Base-by-base conservation (phyloP, 2,113 vertebrate species). In the Elaphurus davidianus region DNA sequence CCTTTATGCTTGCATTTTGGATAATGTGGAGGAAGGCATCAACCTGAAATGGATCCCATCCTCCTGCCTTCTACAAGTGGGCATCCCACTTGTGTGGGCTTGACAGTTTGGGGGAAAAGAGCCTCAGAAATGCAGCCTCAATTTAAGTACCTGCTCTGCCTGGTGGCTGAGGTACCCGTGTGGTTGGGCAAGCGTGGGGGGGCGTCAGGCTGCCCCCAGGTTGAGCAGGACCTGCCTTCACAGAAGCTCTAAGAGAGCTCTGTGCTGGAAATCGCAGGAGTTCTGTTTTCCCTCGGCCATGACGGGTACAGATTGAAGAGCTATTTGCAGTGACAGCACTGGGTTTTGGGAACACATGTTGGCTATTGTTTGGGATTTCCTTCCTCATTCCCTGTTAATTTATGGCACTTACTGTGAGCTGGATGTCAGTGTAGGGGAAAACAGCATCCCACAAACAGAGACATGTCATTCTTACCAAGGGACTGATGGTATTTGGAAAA, bases 161-260 rank as follows among this genome's bases (percentile, higher is more conserved):
- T 43, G 36, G 50, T 14, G 47, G 84, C 67, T 40, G 8, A 52
- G 52, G 50, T 25, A 33, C 40, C 28, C 0, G 0, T 55, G 36
- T 23, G 86, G 23, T n/a, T 3, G 0, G 0, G 1, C 55, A 28
- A 3, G 0, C 19, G 6, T 3, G 3, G 36, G 59, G 10, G 5
- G 2, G 33, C 1, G 4, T 3, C 25, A 4, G 10, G 16, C 0
- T 25, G 54, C 23, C 23, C 25, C 7, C 33, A 21, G 91, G 28
- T 9, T 52, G 21, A 74, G 52, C 1, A 28, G 81, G 27, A 86
- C 11, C 30, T 0, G 5, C 23, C 25, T 59, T 91, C 74, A 45
- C 36, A 7, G 28, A 23, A 76, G 55, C 89, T 50, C 89, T 50
- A 9, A n/a, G 43, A 79, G 84, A 71, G 10, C 33, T 36, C 30